These are phyloP conservation scores for Drosophila nr. medialis DNA, from an alignment of 2,888 invertebrate genomes.

Conservation along the genomic window DNA sequence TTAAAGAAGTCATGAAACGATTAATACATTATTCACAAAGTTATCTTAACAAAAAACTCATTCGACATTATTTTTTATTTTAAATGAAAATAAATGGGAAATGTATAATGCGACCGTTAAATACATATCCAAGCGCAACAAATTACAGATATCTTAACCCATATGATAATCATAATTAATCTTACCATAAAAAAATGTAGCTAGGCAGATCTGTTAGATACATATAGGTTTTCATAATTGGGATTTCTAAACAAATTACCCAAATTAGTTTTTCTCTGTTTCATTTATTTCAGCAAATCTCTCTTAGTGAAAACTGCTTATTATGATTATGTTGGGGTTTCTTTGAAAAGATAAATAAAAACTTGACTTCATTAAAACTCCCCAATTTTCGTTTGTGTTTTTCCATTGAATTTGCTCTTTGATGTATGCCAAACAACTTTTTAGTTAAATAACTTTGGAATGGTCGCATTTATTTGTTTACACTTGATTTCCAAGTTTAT, in stretches of 20 bases:
- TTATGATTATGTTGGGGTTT: conserved; percentile 7
- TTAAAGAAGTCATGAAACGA: not conserved
- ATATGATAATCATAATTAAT: not conserved
- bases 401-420: conserved; percentile 12
- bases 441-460: conserved; percentile 17
- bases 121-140: not conserved
- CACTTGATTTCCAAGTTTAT: conserved; percentile 8
- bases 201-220: not conserved
- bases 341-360: not conserved
- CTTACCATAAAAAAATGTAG: not conserved
- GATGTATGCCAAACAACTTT: conserved; percentile 10
- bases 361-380: conserved; percentile 4
- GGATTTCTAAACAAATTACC: not conserved
- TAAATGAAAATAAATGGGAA: not conserved
- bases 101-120: not conserved
- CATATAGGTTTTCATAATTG: not conserved
- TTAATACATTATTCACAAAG: not conserved
- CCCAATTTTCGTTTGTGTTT: conserved; percentile 8
- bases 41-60: not conserved
- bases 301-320: not conserved
- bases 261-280: not conserved
- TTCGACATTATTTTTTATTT: not conserved
- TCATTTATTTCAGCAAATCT: not conserved
- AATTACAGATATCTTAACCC: not conserved
- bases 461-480: conserved; percentile 45